phyloP scores from a whole-genome alignment of 2,888 invertebrate genomes.

The Nomada fabriciana region DNA sequence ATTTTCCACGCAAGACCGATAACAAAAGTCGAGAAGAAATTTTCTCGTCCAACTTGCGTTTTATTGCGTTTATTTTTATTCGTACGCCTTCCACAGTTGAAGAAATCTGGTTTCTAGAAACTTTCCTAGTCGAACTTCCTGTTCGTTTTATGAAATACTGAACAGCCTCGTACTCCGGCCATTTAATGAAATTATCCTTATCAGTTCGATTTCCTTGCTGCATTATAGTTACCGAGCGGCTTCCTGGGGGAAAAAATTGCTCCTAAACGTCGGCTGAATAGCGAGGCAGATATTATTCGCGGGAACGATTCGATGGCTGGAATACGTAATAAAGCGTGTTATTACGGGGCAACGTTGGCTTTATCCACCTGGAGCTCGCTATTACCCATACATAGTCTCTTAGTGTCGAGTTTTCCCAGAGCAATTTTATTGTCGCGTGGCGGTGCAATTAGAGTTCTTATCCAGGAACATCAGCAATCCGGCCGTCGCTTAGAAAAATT shows the following conservation, averaged over 20 bases:
- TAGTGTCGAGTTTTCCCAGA: background rate
- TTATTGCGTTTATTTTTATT: no score
- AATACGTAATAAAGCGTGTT: background rate
- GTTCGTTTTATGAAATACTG: conserved; percentile 9
- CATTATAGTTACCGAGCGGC: background rate
- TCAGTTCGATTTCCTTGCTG: conserved; percentile 11
- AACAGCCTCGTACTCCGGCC: background rate
- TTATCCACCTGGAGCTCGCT: background rate
- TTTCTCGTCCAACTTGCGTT: conserved; percentile 13
- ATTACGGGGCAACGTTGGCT: background rate
- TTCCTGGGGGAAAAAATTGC: background rate
- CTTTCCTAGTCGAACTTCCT: conserved; percentile 37
- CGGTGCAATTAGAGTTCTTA: no score
- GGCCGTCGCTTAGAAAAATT: no score
- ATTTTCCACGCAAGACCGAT: background rate
- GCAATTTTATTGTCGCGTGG: conserved; percentile 2
- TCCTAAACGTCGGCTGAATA: background rate
- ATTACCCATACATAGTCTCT: background rate
- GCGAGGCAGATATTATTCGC: background rate
- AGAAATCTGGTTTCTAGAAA: conserved; percentile 37
- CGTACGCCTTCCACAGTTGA: no score
- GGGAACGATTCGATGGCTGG: background rate
- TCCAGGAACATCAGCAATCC: no score
- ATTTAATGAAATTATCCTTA: conserved; percentile 2
- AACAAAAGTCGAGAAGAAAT: background rate